Evolutionary conservation across 2,113 vertebrate genomes (phyloP).

Genomic region (Nyctibius bracteatus): DNA sequence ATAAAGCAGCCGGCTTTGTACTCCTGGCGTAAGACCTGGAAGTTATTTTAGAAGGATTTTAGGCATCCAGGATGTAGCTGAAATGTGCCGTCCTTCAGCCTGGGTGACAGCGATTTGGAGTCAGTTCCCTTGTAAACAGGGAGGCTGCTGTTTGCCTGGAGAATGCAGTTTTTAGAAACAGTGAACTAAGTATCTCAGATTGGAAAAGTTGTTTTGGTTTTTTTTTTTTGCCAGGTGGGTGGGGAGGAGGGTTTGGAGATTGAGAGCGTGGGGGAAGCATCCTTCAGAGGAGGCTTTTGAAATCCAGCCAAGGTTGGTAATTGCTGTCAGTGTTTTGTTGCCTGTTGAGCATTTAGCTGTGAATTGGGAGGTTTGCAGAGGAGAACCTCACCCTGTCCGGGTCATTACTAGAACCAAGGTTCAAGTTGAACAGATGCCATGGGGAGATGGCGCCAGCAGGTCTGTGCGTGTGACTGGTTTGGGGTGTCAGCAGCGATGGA

Average conservation of each 20-base stretch:
- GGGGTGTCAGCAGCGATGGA: background rate
- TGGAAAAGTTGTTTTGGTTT: background rate
- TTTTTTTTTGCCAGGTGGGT: background rate
- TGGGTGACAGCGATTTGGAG: background rate
- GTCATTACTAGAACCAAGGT: fast-evolving
- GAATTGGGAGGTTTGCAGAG: background rate
- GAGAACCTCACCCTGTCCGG: background rate
- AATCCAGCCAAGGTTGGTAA: background rate
- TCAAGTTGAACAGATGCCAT: background rate
- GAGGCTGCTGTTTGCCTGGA: background rate
- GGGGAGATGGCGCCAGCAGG: background rate
- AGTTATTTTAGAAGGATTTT: background rate
- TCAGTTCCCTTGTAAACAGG: background rate
- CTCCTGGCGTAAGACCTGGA: background rate
- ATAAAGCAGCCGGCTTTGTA: background rate
- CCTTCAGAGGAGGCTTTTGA: background rate
- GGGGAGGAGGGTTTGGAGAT: background rate
- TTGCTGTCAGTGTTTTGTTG: background rate
- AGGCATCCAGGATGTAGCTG: background rate
- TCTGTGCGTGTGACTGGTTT: fast-evolving
- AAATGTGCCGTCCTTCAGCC: background rate
- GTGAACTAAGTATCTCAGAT: background rate
- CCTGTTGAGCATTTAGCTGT: background rate
- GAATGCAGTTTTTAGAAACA: background rate
- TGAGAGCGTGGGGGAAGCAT: background rate